Evolutionary conservation across 2,113 vertebrate genomes (phyloP).

Genomic region (Nerophis ophidion): DNA sequence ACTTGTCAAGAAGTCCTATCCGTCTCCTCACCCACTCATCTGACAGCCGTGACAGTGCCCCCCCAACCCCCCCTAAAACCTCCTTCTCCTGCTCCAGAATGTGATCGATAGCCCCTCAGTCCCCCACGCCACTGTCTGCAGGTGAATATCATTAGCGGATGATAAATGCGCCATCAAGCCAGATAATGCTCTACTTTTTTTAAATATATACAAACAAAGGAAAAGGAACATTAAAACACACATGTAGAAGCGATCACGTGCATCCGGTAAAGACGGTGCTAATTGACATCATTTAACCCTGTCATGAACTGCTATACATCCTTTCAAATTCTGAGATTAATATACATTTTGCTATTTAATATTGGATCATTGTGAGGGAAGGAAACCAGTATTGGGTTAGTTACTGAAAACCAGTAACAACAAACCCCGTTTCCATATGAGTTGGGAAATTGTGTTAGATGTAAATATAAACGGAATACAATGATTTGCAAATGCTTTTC

Average conservation of each 20-base stretch:
- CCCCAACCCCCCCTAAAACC: slow-evolving; percentile 19
- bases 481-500: no score
- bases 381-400: not conserved
- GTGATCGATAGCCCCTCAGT: slow-evolving; percentile 62
- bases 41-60: slow-evolving; percentile 40
- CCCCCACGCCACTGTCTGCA: slow-evolving; percentile 42
- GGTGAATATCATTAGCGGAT: slow-evolving; percentile 62
- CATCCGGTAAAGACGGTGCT: not conserved
- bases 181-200: slow-evolving; percentile 13
- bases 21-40: slow-evolving; percentile 54
- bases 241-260: not conserved
- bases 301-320: not conserved
- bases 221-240: not conserved
- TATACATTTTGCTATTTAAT: not conserved
- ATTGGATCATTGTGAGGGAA: not conserved
- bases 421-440: no score
- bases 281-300: not conserved
- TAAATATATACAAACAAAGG: slow-evolving; percentile 10
- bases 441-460: no score
- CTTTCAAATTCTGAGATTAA: not conserved
- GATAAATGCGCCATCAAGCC: slow-evolving; percentile 38
- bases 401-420: not conserved
- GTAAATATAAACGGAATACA: no score
- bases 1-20: slow-evolving; percentile 60
- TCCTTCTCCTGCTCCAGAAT: slow-evolving; percentile 31